These are phyloP conservation scores for Creontiades dilutus DNA, from an alignment of 2,888 invertebrate genomes.

Conservation along the genomic window DNA sequence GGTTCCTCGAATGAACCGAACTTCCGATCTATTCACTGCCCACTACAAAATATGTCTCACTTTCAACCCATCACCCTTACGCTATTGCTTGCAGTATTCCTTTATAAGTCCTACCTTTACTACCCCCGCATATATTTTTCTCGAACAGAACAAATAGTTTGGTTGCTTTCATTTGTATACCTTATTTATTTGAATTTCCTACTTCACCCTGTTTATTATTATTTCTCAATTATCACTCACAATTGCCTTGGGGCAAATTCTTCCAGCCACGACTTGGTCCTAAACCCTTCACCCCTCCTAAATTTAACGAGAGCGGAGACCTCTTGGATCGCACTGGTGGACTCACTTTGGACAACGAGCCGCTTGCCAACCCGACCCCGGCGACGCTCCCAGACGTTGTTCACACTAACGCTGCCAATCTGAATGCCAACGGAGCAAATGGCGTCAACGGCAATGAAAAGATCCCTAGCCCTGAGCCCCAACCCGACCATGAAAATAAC, in stretches of 20 bases:
- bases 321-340: slow-evolving; percentile 59
- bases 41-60: too few species aligned
- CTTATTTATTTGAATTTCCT: neutral
- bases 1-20: too few species aligned
- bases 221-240: slow-evolving; percentile 5
- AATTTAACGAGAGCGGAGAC: slow-evolving; percentile 75
- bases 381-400: slow-evolving; percentile 68
- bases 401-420: slow-evolving; percentile 67
- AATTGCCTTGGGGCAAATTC: neutral
- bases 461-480: slow-evolving; percentile 70
- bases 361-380: slow-evolving; percentile 40
- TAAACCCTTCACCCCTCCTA: slow-evolving; percentile 89
- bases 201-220: neutral
- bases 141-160: too few species aligned
- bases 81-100: too few species aligned
- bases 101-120: too few species aligned
- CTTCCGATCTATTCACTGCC: too few species aligned
- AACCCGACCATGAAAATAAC: slow-evolving; percentile 73
- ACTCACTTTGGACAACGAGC: slow-evolving; percentile 71
- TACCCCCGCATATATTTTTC: too few species aligned
- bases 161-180: neutral
- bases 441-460: slow-evolving; percentile 73
- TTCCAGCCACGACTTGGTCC: slow-evolving; percentile 90
- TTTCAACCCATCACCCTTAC: too few species aligned
- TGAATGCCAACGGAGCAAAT: slow-evolving; percentile 68